Percentiles rank a stretch among this genome's conserved stretches.
Evolutionary conservation across 2,113 vertebrate species (phyloP).

Genomic region (Semicossyphus pulcher): DNA sequence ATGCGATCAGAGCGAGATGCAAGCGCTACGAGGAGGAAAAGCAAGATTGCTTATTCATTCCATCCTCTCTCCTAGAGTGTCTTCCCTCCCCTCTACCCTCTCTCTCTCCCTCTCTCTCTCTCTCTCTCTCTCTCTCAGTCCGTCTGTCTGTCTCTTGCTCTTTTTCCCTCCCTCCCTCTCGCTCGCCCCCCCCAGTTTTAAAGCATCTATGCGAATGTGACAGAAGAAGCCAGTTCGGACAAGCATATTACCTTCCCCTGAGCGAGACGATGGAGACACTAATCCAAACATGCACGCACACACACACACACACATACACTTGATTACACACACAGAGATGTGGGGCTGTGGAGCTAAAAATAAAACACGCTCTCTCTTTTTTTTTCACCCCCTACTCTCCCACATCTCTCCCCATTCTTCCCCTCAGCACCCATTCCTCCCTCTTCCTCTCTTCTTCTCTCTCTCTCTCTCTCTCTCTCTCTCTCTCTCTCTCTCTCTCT

Average conservation of each 20-base stretch:
- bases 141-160: constrained; percentile 40
- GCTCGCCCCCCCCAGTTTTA: constrained; percentile 61
- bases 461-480: not conserved
- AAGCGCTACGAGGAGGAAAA: constrained; percentile 74
- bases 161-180: constrained; percentile 30
- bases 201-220: constrained; percentile 69
- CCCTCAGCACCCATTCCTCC: constrained; percentile 48
- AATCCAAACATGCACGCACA: constrained; percentile 68
- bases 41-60: constrained; percentile 81
- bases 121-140: constrained; percentile 21
- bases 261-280: constrained; percentile 77
- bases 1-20: constrained; percentile 72
- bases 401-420: constrained; percentile 33
- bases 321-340: constrained; percentile 74
- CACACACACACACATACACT: constrained; percentile 57
- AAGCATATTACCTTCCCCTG: constrained; percentile 82
- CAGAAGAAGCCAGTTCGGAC: constrained; percentile 69
- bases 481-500: constrained; percentile 28
- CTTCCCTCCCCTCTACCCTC: constrained; percentile 53
- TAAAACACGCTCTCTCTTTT: constrained; percentile 58
- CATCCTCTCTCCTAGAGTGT: constrained; percentile 70
- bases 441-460: not conserved
- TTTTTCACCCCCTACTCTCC: constrained; percentile 28
- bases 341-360: constrained; percentile 79
- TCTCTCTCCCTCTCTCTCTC: constrained; percentile 30